Conservation (phyloP, 1,140 invertebrate genomes). For the Copidosoma floridanum region DNA sequence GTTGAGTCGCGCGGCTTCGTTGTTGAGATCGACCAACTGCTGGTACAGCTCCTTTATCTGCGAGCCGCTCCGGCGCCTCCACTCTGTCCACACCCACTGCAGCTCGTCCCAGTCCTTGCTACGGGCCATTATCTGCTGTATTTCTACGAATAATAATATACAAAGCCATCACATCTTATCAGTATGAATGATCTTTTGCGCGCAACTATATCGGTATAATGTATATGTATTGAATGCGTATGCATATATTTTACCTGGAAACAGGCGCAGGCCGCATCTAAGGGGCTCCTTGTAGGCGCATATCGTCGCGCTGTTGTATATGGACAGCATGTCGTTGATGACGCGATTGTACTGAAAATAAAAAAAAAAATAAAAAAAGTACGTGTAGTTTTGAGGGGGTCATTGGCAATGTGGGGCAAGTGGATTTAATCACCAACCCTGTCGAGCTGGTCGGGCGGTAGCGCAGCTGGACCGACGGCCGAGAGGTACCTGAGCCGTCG, state of each 20-base stretch:
- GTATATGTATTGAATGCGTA: no score
- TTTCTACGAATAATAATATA: slow-evolving; percentile 50
- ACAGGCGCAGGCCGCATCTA: slow-evolving; percentile 74
- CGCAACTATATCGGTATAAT: no score
- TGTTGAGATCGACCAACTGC: slow-evolving; percentile 79
- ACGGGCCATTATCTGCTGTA: slow-evolving; percentile 62
- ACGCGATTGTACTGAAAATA: slow-evolving; percentile 76
- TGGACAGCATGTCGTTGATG: slow-evolving; percentile 83
- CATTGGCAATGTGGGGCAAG: no score
- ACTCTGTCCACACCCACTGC: slow-evolving; percentile 83
- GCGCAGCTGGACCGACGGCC: slow-evolving; percentile 78
- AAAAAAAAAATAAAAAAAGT: no score
- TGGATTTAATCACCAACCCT: slow-evolving; percentile 74
- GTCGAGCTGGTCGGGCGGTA: slow-evolving; percentile 79
- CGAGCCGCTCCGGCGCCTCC: slow-evolving; percentile 76
- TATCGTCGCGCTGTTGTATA: slow-evolving; percentile 83
- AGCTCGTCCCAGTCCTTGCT: slow-evolving; percentile 83
- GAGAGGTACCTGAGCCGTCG: slow-evolving; percentile 76
- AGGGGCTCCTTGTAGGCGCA: slow-evolving; percentile 82
- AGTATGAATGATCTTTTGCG: no score
- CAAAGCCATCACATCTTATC: no score
- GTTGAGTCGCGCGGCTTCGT: slow-evolving; percentile 82
- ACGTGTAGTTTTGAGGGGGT: no score
- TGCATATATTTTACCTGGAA: slow-evolving; percentile 83
- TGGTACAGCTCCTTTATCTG: slow-evolving; percentile 79